Evolutionary conservation across 2,888 invertebrate genomes (phyloP), one percentile per base, ranked within the genome.

Genomic region (Protophormia terraenovae): DNA sequence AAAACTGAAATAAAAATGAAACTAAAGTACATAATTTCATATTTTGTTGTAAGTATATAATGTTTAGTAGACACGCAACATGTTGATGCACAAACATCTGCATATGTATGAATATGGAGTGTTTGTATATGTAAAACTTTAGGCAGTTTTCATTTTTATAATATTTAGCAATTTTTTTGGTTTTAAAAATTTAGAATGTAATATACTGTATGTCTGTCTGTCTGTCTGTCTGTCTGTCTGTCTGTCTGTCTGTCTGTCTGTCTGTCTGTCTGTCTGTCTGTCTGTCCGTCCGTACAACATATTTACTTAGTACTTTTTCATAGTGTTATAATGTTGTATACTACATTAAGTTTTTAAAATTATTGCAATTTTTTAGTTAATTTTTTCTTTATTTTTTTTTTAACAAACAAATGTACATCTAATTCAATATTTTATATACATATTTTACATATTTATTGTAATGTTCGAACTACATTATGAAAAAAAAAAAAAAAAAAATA

Each of bases 1-100:
- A 60, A n/a, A 60, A 27, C 6, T n/a, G 2, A 67, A 71, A 79
- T 64, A 14, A 72, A 72, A 41, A 64, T 53, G 3, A 62, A 82
- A 45, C 50, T 62, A n/a, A 80, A 72, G 60, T 80, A 80, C 72
- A 84, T 84, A 73, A 81, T 77, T 81, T 77, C 72, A 81, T 67
- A 84, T 81, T 60, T 81, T 73, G 72, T 62, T 60, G 58, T 24
- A 79, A 76, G 47, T 62, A 73, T 78, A 27, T 72, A 81, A 84
- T 81, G 73, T 76, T 60, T 62, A 41, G 24, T 66, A 77, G 81
- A 77, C 84, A 84, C 38, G 84, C 84, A 84, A 84, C 81, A 81
- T 73, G 27, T 69, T 84, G 72, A 32, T 10, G 41, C 64, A 72
- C 32, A 77, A 8, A 32, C 19, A 41, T 10, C n/a, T n/a, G 38